Evolutionary conservation across 2,888 invertebrate species (phyloP).

Genomic region (Leptodirus hochenwartii): DNA sequence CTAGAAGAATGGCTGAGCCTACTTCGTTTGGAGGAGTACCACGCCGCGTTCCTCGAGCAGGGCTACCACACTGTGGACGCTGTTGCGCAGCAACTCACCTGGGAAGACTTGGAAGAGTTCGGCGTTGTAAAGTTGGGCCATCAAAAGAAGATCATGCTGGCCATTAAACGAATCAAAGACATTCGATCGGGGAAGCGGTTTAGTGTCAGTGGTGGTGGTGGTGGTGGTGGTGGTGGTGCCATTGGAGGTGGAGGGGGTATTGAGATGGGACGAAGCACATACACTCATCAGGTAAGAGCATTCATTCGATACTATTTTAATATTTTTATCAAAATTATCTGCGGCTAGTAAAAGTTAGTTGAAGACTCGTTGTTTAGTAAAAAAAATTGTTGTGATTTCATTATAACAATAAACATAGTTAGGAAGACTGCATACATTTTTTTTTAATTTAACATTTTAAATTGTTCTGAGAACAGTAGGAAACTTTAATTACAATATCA

Average conservation of each 20-base stretch:
- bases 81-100: slow-evolving; percentile 85
- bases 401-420: no score
- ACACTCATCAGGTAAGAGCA: slow-evolving; percentile 23
- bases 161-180: slow-evolving; percentile 91
- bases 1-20: slow-evolving; percentile 89
- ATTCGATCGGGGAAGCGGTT: slow-evolving; percentile 69
- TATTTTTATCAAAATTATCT: no score
- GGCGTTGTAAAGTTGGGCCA: slow-evolving; percentile 87
- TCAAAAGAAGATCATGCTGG: slow-evolving; percentile 94
- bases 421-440: no score
- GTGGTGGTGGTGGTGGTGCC: no score
- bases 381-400: no score
- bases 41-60: slow-evolving; percentile 75
- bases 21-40: slow-evolving; percentile 82
- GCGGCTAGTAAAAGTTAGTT: no score
- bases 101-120: slow-evolving; percentile 99
- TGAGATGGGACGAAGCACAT: slow-evolving; percentile 24
- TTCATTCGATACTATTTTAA: slow-evolving; percentile 7
- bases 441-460: no score
- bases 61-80: slow-evolving; percentile 88
- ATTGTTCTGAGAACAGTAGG: no score
- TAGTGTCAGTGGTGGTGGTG: no score
- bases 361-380: slow-evolving; percentile 3
- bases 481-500: no score
- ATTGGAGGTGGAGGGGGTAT: no score